Percentiles rank a stretch among this genome's conserved stretches.
Evolutionary conservation across 2,888 invertebrate species (phyloP).

Genomic region (Pseudoips prasinana): DNA sequence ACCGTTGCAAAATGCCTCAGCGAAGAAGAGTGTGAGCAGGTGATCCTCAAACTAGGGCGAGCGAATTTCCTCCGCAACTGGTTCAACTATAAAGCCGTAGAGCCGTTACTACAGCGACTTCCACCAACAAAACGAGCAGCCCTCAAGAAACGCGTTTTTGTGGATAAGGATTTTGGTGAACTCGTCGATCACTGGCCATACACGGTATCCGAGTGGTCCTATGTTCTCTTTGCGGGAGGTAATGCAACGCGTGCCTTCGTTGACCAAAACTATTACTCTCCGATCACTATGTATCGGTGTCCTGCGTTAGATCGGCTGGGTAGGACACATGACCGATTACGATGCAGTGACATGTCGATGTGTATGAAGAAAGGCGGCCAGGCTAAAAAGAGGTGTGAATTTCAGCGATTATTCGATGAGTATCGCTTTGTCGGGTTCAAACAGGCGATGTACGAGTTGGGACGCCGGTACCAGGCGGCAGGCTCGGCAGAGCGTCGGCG

Average conservation of each 20-base stretch:
- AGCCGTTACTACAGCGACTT: constrained; percentile 48
- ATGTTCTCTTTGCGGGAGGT: too few relatives aligned
- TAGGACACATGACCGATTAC: background rate
- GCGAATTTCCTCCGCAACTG: constrained; percentile 45
- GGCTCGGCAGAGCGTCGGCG: constrained; percentile 48
- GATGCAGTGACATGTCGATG: too few relatives aligned
- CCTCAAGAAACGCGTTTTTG: constrained; percentile 50
- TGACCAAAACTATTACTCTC: constrained; percentile 8
- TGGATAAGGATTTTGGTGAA: constrained; percentile 43
- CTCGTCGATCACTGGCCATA: constrained; percentile 44
- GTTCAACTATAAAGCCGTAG: constrained; percentile 49
- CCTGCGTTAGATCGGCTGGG: background rate
- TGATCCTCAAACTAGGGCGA: constrained; percentile 42
- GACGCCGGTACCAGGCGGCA: constrained; percentile 41
- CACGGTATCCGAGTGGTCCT: background rate
- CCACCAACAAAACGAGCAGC: constrained; percentile 32
- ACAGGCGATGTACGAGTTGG: constrained; percentile 48
- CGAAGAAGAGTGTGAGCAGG: constrained; percentile 45
- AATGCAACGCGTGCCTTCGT: constrained; percentile 29
- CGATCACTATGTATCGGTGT: too few relatives aligned
- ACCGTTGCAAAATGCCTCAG: constrained; percentile 44
- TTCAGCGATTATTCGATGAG: constrained; percentile 54
- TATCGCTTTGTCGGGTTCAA: constrained; percentile 54
- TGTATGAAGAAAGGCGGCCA: constrained; percentile 5
- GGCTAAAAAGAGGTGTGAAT: constrained; percentile 5